Evolutionary conservation across 2,888 invertebrate species (phyloP).

Genomic region (Volucella bombylans): DNA sequence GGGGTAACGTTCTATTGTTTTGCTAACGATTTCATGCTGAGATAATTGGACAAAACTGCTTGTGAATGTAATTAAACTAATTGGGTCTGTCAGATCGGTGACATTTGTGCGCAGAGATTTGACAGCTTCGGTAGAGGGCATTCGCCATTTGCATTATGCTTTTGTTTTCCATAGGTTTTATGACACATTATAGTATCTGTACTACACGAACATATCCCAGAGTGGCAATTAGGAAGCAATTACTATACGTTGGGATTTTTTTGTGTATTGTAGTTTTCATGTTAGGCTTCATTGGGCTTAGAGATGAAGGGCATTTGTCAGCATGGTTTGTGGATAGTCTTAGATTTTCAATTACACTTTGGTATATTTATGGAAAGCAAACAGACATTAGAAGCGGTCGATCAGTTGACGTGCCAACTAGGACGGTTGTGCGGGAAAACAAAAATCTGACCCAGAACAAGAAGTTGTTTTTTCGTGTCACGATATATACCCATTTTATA

Average conservation of each 20-base stretch:
- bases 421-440: too few relatives aligned
- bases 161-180: slow-evolving; percentile 37
- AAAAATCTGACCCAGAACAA: too few relatives aligned
- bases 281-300: neutral
- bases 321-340: neutral
- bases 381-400: too few relatives aligned
- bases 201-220: slow-evolving; percentile 31
- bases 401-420: too few relatives aligned
- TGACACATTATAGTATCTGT: slow-evolving; percentile 50
- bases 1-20: slow-evolving; percentile 48
- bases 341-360: neutral
- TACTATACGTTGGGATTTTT: neutral
- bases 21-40: slow-evolving; percentile 57
- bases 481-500: too few relatives aligned
- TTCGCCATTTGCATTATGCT: slow-evolving; percentile 5
- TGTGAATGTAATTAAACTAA: slow-evolving; percentile 69
- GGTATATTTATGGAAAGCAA: too few relatives aligned
- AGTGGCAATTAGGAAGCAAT: slow-evolving; percentile 53
- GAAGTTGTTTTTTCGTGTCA: too few relatives aligned
- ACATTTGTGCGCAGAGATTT: slow-evolving; percentile 49
- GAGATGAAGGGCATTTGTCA: neutral
- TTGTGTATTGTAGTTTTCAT: neutral
- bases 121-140: slow-evolving; percentile 48
- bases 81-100: slow-evolving; percentile 64
- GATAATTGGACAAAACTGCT: slow-evolving; percentile 62